Evolutionary conservation across 1,140 invertebrate species (phyloP).

Genomic region (Cyclargus thomasi): DNA sequence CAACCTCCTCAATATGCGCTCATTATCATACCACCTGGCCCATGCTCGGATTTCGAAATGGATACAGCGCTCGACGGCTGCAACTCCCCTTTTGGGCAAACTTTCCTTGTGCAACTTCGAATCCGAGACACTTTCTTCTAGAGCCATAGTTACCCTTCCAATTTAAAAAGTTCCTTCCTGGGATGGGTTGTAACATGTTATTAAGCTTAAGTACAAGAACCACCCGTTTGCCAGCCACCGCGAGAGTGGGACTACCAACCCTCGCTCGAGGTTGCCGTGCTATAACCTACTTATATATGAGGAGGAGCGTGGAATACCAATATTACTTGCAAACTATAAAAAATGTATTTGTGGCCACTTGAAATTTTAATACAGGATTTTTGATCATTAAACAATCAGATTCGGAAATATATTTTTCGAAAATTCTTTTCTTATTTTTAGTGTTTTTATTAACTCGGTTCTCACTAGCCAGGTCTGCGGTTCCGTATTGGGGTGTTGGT

Average conservation of each 20-base stretch:
- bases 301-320: too few relatives aligned
- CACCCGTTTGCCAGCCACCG: background rate
- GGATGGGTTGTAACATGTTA: conserved; percentile 37
- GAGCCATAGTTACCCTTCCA: conserved; percentile 54
- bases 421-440: too few relatives aligned
- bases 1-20: too few relatives aligned
- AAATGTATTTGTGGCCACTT: too few relatives aligned
- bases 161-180: conserved; percentile 44
- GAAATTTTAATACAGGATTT: too few relatives aligned
- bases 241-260: conserved; percentile 36
- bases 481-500: too few relatives aligned
- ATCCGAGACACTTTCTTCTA: conserved; percentile 64
- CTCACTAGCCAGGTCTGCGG: too few relatives aligned
- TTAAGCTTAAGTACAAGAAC: background rate
- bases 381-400: too few relatives aligned
- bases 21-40: too few relatives aligned
- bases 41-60: conserved; percentile 64
- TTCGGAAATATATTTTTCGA: too few relatives aligned
- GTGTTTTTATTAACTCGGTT: too few relatives aligned
- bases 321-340: too few relatives aligned
- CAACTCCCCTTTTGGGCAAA: conserved; percentile 55
- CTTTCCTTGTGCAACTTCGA: conserved; percentile 64
- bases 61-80: conserved; percentile 66
- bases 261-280: conserved; percentile 50
- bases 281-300: conserved; percentile 75